phyloP scores from a whole-genome alignment of 2,797 vertebrate genomes.

The Manis javanica region DNA sequence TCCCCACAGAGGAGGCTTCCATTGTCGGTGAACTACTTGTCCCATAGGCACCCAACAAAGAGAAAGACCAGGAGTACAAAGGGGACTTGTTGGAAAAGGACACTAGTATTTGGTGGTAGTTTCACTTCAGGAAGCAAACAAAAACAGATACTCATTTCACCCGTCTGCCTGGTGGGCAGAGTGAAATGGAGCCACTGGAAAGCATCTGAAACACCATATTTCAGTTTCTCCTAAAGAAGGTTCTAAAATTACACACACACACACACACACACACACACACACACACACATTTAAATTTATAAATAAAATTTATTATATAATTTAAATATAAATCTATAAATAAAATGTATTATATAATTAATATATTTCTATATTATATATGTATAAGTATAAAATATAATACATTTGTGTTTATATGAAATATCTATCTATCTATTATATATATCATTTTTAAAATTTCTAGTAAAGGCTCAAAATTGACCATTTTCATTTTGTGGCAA shows the following conservation, averaged over 20 bases:
- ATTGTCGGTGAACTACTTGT: background rate
- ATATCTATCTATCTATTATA: background rate
- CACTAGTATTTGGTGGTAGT: background rate
- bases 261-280: too few species aligned
- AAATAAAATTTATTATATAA: background rate
- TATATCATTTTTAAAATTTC: background rate
- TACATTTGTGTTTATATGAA: background rate
- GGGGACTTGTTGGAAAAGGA: background rate
- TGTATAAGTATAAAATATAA: too few species aligned
- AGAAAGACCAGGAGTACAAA: background rate
- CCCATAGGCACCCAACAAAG: background rate
- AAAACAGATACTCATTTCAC: background rate
- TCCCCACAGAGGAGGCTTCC: background rate
- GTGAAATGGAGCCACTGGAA: background rate
- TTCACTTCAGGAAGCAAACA: conserved; percentile 11
- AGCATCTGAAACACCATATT: background rate
- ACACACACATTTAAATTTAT: background rate
- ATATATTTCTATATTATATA: too few species aligned
- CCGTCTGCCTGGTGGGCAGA: background rate
- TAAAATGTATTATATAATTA: background rate
- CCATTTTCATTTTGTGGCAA: background rate
- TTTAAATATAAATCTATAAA: background rate
- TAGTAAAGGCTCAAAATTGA: conserved; percentile 16
- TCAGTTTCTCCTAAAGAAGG: background rate
- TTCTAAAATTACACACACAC: background rate